Conservation (phyloP, 2,888 invertebrate species). For the Agrilus biguttatus region DNA sequence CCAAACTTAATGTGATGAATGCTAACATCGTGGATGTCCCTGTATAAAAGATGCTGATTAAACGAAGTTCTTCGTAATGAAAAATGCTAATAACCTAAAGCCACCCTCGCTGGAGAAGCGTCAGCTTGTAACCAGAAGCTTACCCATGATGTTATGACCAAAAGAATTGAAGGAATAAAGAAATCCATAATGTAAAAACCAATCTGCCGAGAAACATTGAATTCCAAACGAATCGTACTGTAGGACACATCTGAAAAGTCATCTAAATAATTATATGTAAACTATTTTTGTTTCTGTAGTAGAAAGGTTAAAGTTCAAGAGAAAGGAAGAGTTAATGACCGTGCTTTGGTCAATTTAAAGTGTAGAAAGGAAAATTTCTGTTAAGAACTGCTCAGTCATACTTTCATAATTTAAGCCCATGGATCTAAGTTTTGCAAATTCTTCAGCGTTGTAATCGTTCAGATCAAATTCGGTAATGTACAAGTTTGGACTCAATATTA, state of each 20-base stretch:
- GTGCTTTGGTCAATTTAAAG: too few species aligned
- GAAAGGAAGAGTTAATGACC: too few species aligned
- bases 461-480: constrained; percentile 70
- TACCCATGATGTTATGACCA: constrained; percentile 78
- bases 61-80: not conserved
- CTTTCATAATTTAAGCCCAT: too few species aligned
- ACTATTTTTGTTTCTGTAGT: too few species aligned
- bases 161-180: constrained; percentile 72
- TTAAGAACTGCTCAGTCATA: too few species aligned
- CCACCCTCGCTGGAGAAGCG: constrained; percentile 67
- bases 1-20: constrained; percentile 73
- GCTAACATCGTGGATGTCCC: constrained; percentile 76
- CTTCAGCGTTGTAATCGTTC: constrained; percentile 13
- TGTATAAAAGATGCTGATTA: constrained; percentile 23
- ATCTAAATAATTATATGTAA: constrained; percentile 19
- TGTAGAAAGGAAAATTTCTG: too few species aligned
- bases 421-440: too few species aligned
- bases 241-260: constrained; percentile 60
- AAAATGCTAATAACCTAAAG: constrained; percentile 42
- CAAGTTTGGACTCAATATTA: constrained; percentile 59
- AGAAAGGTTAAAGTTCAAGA: too few species aligned
- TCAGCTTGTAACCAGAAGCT: constrained; percentile 82
- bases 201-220: constrained; percentile 65
- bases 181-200: constrained; percentile 81
- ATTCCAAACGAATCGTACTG: constrained; percentile 63